phyloP scores from a whole-genome alignment of 2,888 invertebrate species.

The Cerastoderma edule region DNA sequence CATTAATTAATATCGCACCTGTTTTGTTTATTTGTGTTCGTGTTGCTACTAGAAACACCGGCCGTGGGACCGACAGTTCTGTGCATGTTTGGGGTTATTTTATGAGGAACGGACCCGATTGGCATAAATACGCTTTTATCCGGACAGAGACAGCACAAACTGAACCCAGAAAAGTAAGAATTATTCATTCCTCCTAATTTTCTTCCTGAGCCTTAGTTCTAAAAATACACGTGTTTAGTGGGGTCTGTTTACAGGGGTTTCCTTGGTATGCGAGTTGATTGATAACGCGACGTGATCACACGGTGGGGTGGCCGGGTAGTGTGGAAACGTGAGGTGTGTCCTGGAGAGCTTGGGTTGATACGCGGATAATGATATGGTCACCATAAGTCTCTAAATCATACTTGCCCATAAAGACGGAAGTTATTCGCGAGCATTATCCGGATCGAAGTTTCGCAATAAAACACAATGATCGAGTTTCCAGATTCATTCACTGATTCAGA shows the following conservation, averaged over 20 bases:
- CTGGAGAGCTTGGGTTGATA: no score
- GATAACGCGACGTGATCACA: neutral
- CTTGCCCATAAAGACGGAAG: no score
- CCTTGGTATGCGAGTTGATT: conserved; percentile 23
- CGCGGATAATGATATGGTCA: no score
- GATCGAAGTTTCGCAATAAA: no score
- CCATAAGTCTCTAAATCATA: no score
- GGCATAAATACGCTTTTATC: neutral
- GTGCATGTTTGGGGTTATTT: conserved; percentile 31
- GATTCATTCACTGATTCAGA: no score
- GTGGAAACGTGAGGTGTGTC: no score
- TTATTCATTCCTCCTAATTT: neutral
- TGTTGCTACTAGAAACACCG: conserved; percentile 65
- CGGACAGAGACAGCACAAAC: neutral
- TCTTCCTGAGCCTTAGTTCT: neutral
- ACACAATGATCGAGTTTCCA: no score
- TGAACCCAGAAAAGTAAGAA: conserved; percentile 27
- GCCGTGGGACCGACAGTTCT: conserved; percentile 46
- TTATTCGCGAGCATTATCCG: no score
- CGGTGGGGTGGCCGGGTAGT: no score
- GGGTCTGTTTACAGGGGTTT: conserved; percentile 29
- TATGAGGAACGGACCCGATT: neutral
- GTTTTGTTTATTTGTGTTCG: conserved; percentile 59
- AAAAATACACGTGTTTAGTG: conserved; percentile 27
- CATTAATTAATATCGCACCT: conserved; percentile 26